phyloP scores from a whole-genome alignment of 2,113 vertebrate species.

The Aegithalos caudatus region DNA sequence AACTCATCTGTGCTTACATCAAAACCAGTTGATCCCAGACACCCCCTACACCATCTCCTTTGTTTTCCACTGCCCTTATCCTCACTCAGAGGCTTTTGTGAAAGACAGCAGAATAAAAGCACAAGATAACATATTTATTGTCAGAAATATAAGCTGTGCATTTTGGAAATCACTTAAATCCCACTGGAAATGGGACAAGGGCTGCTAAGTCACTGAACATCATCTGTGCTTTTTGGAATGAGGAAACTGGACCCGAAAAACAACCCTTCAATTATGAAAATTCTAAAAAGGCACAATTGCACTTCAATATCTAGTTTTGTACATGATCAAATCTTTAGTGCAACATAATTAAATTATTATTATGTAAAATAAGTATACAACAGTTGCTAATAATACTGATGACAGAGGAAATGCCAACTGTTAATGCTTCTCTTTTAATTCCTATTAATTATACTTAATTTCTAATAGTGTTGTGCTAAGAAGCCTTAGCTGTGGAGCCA shows the following conservation, averaged over 20 bases:
- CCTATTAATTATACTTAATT: not conserved
- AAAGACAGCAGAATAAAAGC: not conserved
- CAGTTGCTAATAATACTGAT: not conserved
- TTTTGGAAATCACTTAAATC: not conserved
- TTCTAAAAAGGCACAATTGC: not conserved
- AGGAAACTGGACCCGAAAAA: not conserved
- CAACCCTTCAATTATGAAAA: not conserved
- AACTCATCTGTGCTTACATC: not conserved
- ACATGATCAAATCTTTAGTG: not conserved
- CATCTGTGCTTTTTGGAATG: not conserved
- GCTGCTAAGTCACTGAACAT: not conserved
- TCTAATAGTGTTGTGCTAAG: not conserved
- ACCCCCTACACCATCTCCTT: not conserved
- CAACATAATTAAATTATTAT: not conserved
- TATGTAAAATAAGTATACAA: not conserved
- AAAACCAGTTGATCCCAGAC: not conserved
- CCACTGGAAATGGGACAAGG: not conserved
- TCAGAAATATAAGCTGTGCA: not conserved
- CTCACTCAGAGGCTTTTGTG: not conserved
- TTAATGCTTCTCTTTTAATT: not conserved
- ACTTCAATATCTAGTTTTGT: not conserved
- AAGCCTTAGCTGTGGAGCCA: not conserved
- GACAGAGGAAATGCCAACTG: not conserved
- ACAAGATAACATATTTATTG: not conserved
- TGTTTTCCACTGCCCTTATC: not conserved